These are phyloP conservation scores for Nicator chloris DNA, from an alignment of 2,113 vertebrate species.

Conservation along the genomic window DNA sequence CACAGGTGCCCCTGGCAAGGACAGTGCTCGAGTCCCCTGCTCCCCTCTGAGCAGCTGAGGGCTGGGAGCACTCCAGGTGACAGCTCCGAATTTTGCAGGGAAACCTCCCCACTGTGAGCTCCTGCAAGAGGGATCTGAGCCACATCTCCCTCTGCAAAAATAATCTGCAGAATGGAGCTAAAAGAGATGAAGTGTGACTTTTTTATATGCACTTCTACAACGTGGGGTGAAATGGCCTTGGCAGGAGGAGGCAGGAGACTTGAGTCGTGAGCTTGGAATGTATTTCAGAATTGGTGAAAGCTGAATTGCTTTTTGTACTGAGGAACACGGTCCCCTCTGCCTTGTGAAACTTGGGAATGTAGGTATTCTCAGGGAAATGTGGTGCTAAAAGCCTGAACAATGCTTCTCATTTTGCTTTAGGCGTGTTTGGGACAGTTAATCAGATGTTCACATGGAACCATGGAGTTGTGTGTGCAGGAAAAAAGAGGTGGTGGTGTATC, in stretches of 20 bases:
- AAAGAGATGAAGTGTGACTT: not conserved
- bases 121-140: not conserved
- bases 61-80: not conserved
- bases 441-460: not conserved
- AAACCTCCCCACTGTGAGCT: fast-evolving
- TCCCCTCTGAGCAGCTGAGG: not conserved
- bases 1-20: not conserved
- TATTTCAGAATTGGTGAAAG: not conserved
- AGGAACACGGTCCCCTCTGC: not conserved
- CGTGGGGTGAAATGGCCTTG: not conserved
- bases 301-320: not conserved
- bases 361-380: not conserved
- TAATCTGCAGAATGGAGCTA: not conserved
- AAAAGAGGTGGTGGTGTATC: fast-evolving
- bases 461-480: not conserved
- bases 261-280: not conserved
- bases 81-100: not conserved
- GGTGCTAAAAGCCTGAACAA: not conserved
- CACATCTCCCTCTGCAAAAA: not conserved
- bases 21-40: not conserved
- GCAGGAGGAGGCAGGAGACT: not conserved
- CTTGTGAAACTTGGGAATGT: not conserved
- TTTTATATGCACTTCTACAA: not conserved
- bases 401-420: not conserved
- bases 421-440: not conserved